Evolutionary conservation across 2,888 invertebrate genomes (phyloP).

Genomic region (Apotomis turbidana): DNA sequence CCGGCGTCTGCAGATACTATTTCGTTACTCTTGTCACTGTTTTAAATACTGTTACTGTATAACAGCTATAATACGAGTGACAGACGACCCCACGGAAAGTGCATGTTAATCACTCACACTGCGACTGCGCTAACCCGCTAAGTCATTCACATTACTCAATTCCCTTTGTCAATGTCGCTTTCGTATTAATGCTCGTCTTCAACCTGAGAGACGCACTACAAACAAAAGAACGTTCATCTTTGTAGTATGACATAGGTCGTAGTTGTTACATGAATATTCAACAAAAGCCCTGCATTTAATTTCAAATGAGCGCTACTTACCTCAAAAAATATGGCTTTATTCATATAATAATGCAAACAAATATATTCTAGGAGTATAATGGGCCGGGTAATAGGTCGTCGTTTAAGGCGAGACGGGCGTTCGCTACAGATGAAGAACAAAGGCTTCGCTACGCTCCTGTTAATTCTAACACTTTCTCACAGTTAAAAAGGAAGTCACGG

Average conservation of each 20-base stretch:
- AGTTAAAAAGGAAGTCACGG: constrained; percentile 82
- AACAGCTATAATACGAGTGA: not conserved
- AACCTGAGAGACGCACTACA: constrained; percentile 18
- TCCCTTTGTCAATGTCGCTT: constrained; percentile 15
- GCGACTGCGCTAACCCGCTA: constrained; percentile 10
- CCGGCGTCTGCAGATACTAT: too few species aligned
- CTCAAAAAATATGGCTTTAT: constrained; percentile 44
- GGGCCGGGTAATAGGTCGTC: constrained; percentile 58
- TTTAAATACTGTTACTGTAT: too few species aligned
- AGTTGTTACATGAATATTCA: constrained; percentile 42
- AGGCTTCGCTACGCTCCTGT: constrained; percentile 71
- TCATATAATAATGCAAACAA: constrained; percentile 63
- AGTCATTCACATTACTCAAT: constrained; percentile 23
- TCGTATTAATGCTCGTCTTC: constrained; percentile 30
- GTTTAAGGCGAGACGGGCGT: constrained; percentile 51
- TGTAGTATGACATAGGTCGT: constrained; percentile 34
- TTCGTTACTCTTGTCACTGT: too few species aligned
- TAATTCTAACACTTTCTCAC: constrained; percentile 75
- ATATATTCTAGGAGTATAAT: constrained; percentile 64
- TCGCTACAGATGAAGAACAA: constrained; percentile 71
- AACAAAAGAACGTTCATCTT: constrained; percentile 33
- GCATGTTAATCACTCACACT: constrained; percentile 47
- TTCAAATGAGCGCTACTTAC: constrained; percentile 44
- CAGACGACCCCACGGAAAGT: constrained; percentile 56
- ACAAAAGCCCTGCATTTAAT: constrained; percentile 46